Base-by-base conservation (phyloP, 2,113 vertebrate genomes). In the Indicator maculatus region DNA sequence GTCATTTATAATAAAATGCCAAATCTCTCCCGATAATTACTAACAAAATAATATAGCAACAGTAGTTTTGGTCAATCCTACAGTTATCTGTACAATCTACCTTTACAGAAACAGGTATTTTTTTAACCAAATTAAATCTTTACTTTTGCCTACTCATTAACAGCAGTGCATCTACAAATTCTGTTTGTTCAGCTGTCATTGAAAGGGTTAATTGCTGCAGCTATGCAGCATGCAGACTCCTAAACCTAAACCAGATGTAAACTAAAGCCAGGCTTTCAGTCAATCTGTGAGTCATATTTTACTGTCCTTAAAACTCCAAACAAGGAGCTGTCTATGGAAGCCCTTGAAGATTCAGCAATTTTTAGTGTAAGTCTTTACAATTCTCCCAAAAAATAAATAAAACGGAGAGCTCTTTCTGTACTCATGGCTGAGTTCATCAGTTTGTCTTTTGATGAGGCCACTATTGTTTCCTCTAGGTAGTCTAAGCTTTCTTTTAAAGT, bases 241-340 rank as follows among this genome's bases (percentile, higher is more conserved):
- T 91, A 97, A 98, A 98, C 95, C 80, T 83, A 96, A 98, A 97
- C 85, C 97, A 98, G 97, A 97, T 98, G 97, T 95, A 95, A 96
- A 95, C 91, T 89, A 96, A 97, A 96, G 88, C 92, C 92, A 95
- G 95, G 82, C 93, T 96, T 97, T 96, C 94, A 93, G 94, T 96
- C 94, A 95, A 81, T 97, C 95, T 96, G 85, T 95, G 96, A 97
- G 95, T 96, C 94, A 93, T 94, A 83, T 97, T 96, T 97, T 96
- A 97, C 88, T 96, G 83, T 97, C 90, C 95, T 96, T 96, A 95
- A 93, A 97, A 96, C 83, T 96, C 95, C 89, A 96, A 97, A 96
- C 91, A 96, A 96, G 97, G 78, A 93, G 64, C 87, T 95, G 79
- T 93, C 93, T 96, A 88, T 90, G 89, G 95, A 96, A 95, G 81